Evolutionary conservation across 2,797 vertebrate genomes (phyloP).

Genomic region (Bryconaethiops microstoma): DNA sequence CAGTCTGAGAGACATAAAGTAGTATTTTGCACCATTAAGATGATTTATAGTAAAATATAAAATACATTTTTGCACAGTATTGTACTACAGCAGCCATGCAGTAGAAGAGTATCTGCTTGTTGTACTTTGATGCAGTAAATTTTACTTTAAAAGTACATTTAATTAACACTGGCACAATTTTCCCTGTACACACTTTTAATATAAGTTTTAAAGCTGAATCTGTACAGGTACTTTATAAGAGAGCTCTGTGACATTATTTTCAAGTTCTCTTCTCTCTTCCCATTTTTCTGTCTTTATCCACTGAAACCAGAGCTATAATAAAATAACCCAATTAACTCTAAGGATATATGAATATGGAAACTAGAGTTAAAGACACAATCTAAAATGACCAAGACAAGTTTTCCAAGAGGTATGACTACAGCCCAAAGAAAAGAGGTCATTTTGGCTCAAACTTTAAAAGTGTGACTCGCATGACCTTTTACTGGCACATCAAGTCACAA

Average conservation of each 20-base stretch:
- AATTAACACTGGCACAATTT: no score
- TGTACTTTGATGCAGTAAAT: no score
- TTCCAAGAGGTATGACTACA: conserved; percentile 23
- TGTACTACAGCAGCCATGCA: no score
- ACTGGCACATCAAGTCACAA: conserved; percentile 19
- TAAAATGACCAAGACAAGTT: conserved; percentile 1
- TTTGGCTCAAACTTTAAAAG: conserved; percentile 43
- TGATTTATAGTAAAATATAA: no score
- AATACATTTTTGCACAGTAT: no score
- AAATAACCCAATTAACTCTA: conserved; percentile 33
- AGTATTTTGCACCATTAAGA: no score
- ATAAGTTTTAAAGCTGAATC: neutral
- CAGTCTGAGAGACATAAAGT: no score
- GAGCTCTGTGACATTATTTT: neutral
- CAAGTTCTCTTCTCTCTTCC: neutral
- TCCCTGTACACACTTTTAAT: no score
- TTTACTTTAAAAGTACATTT: no score
- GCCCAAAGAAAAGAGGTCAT: conserved; percentile 18
- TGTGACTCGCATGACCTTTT: conserved; percentile 12
- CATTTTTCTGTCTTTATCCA: neutral
- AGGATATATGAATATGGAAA: conserved; percentile 21
- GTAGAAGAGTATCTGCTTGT: no score
- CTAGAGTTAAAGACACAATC: neutral
- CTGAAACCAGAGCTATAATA: conserved; percentile 7
- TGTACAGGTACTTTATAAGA: neutral